A percentile compares a stretch with the other conserved stretches of the same genome.
phyloP scores from a whole-genome alignment of 2,888 invertebrate genomes.

The Spisula solida region DNA sequence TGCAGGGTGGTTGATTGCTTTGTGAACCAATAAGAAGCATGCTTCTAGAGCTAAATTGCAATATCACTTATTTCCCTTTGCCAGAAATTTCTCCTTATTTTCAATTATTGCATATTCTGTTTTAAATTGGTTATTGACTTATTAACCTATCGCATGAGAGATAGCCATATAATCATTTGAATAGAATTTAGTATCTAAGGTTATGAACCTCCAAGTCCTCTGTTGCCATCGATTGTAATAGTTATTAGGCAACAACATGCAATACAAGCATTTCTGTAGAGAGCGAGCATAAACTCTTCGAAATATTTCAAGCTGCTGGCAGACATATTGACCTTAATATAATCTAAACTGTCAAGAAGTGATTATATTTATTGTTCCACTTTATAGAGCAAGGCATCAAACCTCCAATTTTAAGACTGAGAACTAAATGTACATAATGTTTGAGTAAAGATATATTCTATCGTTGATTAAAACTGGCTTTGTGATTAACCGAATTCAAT shows the following conservation, averaged over 20 bases:
- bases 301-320: background rate
- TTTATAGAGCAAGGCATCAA: background rate
- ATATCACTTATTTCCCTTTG: too few species aligned
- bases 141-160: too few species aligned
- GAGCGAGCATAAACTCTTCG: background rate
- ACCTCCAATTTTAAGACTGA: background rate
- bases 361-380: background rate
- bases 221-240: background rate
- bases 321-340: background rate
- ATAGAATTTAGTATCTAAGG: background rate
- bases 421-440: background rate
- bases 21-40: too few species aligned
- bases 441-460: background rate
- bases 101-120: too few species aligned
- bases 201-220: background rate
- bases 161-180: background rate
- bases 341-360: background rate
- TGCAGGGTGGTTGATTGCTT: too few species aligned
- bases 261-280: background rate
- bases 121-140: too few species aligned
- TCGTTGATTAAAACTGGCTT: background rate
- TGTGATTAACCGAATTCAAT: too few species aligned
- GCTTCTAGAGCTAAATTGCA: too few species aligned
- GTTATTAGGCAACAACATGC: background rate
- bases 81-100: too few species aligned